Evolutionary conservation across 2,888 invertebrate species (phyloP).

Genomic region (Troides oblongomaculatus): DNA sequence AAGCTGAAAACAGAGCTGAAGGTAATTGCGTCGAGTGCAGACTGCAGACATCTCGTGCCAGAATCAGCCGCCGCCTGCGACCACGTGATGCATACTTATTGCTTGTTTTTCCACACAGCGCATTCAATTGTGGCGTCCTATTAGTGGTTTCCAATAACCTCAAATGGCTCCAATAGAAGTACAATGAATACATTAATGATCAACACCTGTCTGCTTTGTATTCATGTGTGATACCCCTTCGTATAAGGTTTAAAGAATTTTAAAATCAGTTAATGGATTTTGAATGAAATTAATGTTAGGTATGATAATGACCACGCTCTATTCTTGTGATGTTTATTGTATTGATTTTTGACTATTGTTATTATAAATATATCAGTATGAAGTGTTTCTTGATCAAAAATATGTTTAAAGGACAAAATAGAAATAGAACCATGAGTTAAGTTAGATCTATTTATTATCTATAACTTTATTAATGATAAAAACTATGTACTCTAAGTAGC

Average conservation of each 20-base stretch:
- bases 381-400: too few relatives aligned
- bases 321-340: too few relatives aligned
- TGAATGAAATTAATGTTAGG: too few relatives aligned
- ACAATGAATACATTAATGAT: conserved; percentile 1
- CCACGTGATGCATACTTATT: conserved; percentile 76
- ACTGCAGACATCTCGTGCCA: conserved; percentile 7
- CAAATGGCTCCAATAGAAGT: conserved; percentile 8
- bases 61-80: conserved; percentile 42
- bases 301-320: too few relatives aligned
- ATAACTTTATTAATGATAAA: too few relatives aligned
- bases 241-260: conserved; percentile 10
- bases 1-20: conserved; percentile 4
- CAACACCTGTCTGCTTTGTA: conserved; percentile 1
- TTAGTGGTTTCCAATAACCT: conserved; percentile 63
- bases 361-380: too few relatives aligned
- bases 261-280: conserved; percentile 34
- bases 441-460: too few relatives aligned
- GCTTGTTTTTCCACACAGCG: conserved; percentile 68
- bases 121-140: conserved; percentile 71
- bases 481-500: too few relatives aligned
- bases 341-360: too few relatives aligned
- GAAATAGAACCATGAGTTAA: too few relatives aligned
- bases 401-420: too few relatives aligned
- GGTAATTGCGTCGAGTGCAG: conserved; percentile 1
- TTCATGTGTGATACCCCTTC: not conserved